Percentiles rank a stretch among this genome's conserved stretches.
These are phyloP conservation scores for Tanypteryx hageni DNA, from an alignment of 2,888 invertebrate genomes.

Conservation along the genomic window DNA sequence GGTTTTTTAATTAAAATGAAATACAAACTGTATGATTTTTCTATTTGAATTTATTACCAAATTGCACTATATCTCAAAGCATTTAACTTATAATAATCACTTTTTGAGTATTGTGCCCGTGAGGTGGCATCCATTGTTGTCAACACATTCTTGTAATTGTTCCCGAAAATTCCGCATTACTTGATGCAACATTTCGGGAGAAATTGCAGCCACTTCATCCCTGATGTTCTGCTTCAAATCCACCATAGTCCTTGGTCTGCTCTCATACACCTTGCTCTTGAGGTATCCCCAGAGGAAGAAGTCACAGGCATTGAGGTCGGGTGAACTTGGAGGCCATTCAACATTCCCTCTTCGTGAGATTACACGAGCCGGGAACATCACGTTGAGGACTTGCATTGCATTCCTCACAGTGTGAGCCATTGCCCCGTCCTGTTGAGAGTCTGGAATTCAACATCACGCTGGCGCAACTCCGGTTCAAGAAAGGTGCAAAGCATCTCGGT, in stretches of 20 bases:
- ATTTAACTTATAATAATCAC: too few species aligned
- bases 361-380: not conserved
- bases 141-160: too few species aligned
- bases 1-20: too few species aligned
- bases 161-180: too few species aligned
- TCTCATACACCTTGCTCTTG: slow-evolving; percentile 13
- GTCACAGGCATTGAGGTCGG: slow-evolving; percentile 1
- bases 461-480: not conserved
- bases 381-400: not conserved
- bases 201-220: not conserved
- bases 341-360: not conserved
- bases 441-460: too few species aligned
- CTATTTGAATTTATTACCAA: too few species aligned
- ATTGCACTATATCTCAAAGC: too few species aligned
- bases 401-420: not conserved
- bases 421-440: slow-evolving; percentile 5
- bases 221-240: slow-evolving; percentile 19
- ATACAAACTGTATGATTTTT: too few species aligned
- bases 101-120: too few species aligned
- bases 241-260: not conserved
- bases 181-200: not conserved
- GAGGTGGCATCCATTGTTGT: too few species aligned
- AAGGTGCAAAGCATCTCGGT: not conserved
- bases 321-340: not conserved
- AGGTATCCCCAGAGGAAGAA: slow-evolving; percentile 44